These are phyloP conservation scores for Tipula unca DNA, from an alignment of 2,888 invertebrate genomes.

Conservation along the genomic window DNA sequence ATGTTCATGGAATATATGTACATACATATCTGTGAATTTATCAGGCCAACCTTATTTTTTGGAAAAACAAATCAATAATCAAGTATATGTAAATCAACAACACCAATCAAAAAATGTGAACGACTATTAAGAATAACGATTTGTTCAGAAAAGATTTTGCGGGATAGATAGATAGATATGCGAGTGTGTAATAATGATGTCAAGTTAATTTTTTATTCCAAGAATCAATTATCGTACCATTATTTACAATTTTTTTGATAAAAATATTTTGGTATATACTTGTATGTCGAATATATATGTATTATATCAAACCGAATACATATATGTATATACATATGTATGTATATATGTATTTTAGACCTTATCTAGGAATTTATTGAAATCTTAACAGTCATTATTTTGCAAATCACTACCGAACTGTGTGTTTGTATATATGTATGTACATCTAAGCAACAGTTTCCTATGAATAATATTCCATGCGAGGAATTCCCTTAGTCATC, in stretches of 20 bases:
- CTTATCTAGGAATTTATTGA: not conserved
- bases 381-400: not conserved
- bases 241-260: not conserved
- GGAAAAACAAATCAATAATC: not conserved
- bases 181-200: not conserved
- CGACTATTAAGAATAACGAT: not conserved
- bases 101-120: not conserved
- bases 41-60: not conserved
- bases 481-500: slow-evolving; percentile 14
- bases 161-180: not conserved
- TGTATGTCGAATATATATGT: not conserved
- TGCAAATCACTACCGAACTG: not conserved
- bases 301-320: not conserved
- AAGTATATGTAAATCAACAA: not conserved
- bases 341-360: not conserved
- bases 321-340: not conserved
- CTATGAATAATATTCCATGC: not conserved
- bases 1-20: not conserved
- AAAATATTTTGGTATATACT: not conserved
- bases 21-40: not conserved
- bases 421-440: not conserved
- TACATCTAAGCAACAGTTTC: not conserved
- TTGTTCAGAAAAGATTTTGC: not conserved
- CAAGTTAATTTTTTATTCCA: not conserved
- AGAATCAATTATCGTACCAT: not conserved